Conservation (phyloP, 2,888 invertebrate species). For the Ecliptopera silaceata region DNA sequence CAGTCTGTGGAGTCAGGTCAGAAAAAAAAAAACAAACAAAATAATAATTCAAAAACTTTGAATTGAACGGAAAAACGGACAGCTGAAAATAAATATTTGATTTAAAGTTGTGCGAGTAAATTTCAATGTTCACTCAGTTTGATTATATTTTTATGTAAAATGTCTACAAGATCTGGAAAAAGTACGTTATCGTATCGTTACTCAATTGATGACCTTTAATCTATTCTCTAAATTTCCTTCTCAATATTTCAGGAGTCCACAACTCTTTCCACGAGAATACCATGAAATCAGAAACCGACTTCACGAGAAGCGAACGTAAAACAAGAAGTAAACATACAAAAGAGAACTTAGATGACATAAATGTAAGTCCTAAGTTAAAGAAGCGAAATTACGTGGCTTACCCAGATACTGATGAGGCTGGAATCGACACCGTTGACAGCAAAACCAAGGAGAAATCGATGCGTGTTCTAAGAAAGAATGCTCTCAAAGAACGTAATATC, state of each 20-base stretch:
- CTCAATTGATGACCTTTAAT: too few species aligned
- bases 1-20: not conserved
- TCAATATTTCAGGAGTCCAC: conserved; percentile 58
- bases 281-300: conserved; percentile 35
- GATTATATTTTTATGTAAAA: conserved; percentile 29
- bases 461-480: conserved; percentile 46
- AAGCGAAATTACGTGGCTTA: conserved; percentile 67
- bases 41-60: conserved; percentile 36
- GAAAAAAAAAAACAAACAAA: not conserved
- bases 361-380: conserved; percentile 44
- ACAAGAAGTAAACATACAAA: conserved; percentile 55
- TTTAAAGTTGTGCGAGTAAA: not conserved
- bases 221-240: too few species aligned
- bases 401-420: conserved; percentile 56
- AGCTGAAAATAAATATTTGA: conserved; percentile 11
- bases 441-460: conserved; percentile 32
- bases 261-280: conserved; percentile 47
- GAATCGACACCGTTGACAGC: conserved; percentile 20
- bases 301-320: conserved; percentile 53
- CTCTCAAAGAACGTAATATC: conserved; percentile 56
- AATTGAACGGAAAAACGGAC: conserved; percentile 47
- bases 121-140: too few species aligned
- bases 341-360: conserved; percentile 46
- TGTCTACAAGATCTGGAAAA: conserved; percentile 76
- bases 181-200: conserved; percentile 58